A percentile compares a stretch with the other conserved stretches of the same genome.
Conservation (phyloP, 2,888 invertebrate species). For the Pheosia tremula region DNA sequence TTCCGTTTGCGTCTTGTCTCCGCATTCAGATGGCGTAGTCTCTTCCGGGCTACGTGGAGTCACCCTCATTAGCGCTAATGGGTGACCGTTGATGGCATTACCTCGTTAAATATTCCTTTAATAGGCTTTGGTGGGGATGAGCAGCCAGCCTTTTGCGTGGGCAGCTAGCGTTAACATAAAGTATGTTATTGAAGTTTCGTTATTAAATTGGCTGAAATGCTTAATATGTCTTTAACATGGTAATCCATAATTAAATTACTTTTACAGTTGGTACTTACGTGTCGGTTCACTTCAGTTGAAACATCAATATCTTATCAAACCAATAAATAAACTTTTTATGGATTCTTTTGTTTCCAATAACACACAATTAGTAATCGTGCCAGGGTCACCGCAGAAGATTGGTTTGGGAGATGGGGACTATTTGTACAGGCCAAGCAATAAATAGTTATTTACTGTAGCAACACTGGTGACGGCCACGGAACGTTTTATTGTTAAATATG, state of each 20-base stretch:
- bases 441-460: conserved; percentile 6
- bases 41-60: conserved; percentile 5
- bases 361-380: conserved; percentile 2
- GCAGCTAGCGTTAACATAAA: not conserved
- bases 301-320: not conserved
- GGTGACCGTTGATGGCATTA: conserved; percentile 13
- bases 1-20: conserved; percentile 2
- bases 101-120: conserved; percentile 8
- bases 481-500: conserved; percentile 2
- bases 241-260: too few relatives aligned
- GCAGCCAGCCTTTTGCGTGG: not conserved
- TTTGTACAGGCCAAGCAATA: conserved; percentile 19
- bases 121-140: not conserved
- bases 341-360: conserved; percentile 5
- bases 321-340: not conserved
- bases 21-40: not conserved
- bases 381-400: conserved; percentile 15
- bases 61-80: conserved; percentile 29
- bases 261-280: not conserved
- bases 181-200: not conserved
- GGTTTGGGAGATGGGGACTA: conserved; percentile 34
- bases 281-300: not conserved
- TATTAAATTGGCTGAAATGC: too few relatives aligned
- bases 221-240: too few relatives aligned
- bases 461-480: conserved; percentile 1